A percentile compares a stretch with the other conserved stretches of the same genome.
These are phyloP conservation scores for Paralinhomoeus sp. DNA, from an alignment of 2,888 invertebrate species.

Conservation along the genomic window DNA sequence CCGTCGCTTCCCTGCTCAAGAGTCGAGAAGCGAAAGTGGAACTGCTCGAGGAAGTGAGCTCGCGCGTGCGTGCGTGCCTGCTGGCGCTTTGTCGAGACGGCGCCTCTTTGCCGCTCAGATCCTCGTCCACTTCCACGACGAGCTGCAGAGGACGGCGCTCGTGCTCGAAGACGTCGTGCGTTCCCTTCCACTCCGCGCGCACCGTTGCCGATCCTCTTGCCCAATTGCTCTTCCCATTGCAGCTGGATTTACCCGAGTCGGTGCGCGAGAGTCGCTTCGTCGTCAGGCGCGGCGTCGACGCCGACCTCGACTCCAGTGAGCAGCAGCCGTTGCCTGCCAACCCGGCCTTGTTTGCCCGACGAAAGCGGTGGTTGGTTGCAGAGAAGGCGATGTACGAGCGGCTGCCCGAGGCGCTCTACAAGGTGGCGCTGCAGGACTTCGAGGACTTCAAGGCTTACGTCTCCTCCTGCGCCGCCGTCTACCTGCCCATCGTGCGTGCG, in stretches of 20 bases:
- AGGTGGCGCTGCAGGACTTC: constrained; percentile 46
- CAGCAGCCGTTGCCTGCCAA: background rate
- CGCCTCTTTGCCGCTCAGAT: too few species aligned
- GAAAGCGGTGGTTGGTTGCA: constrained; percentile 21
- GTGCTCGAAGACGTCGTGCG: too few species aligned
- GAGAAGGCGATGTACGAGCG: constrained; percentile 46
- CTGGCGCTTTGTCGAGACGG: too few species aligned
- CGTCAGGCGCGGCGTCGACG: constrained; percentile 50
- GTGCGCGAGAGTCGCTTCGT: constrained; percentile 39
- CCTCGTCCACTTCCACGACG: too few species aligned
- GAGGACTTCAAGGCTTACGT: constrained; percentile 36
- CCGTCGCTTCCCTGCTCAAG: constrained; percentile 8
- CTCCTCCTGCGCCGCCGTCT: constrained; percentile 28
- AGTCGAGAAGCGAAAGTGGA: constrained; percentile 8
- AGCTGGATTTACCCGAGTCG: constrained; percentile 33
- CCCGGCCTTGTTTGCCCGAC: too few species aligned
- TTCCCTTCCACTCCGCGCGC: too few species aligned
- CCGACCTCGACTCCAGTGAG: constrained; percentile 44
- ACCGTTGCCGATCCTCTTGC: too few species aligned
- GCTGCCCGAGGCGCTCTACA: constrained; percentile 47
- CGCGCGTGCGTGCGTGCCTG: too few species aligned
- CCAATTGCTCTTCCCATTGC: too few species aligned
- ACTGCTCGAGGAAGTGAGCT: constrained; percentile 6
- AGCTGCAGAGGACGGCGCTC: too few species aligned
- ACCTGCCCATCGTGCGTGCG: constrained; percentile 35